Conservation (phyloP, 2,888 invertebrate species). For the Rhingia campestris region DNA sequence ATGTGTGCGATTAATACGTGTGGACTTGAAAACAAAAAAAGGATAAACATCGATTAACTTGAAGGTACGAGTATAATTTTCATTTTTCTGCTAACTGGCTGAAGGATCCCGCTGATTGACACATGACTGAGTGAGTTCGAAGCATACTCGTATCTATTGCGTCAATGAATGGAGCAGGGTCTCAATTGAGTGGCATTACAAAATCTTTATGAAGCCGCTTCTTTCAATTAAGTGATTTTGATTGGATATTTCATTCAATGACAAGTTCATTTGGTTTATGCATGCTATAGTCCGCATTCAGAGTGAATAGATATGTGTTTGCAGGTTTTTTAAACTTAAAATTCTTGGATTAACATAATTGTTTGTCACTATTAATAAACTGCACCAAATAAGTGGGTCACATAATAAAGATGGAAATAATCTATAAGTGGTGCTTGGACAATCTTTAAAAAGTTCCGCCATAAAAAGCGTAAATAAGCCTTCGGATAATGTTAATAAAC, state of each 20-base stretch:
- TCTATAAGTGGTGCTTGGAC: no score
- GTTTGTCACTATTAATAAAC: background rate
- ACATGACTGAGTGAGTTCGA: background rate
- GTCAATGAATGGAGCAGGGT: slow-evolving; percentile 31
- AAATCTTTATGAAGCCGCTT: slow-evolving; percentile 45
- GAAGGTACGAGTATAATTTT: slow-evolving; percentile 5
- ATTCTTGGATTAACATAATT: background rate
- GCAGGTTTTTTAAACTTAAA: background rate
- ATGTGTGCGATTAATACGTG: slow-evolving; percentile 22
- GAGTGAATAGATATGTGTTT: background rate
- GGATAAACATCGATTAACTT: background rate
- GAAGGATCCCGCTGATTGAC: background rate
- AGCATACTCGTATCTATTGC: slow-evolving; percentile 17
- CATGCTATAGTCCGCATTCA: background rate
- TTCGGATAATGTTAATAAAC: no score
- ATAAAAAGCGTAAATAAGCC: no score
- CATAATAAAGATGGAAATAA: background rate
- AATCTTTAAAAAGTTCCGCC: no score
- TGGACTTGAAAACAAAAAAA: background rate
- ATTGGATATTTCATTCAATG: slow-evolving; percentile 55
- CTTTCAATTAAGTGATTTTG: slow-evolving; percentile 53
- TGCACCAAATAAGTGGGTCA: background rate
- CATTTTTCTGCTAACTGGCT: background rate
- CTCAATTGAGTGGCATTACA: slow-evolving; percentile 62
- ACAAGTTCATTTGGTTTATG: slow-evolving; percentile 29